Evolutionary conservation across 2,888 invertebrate species (phyloP).

Genomic region (Magallana nippona): DNA sequence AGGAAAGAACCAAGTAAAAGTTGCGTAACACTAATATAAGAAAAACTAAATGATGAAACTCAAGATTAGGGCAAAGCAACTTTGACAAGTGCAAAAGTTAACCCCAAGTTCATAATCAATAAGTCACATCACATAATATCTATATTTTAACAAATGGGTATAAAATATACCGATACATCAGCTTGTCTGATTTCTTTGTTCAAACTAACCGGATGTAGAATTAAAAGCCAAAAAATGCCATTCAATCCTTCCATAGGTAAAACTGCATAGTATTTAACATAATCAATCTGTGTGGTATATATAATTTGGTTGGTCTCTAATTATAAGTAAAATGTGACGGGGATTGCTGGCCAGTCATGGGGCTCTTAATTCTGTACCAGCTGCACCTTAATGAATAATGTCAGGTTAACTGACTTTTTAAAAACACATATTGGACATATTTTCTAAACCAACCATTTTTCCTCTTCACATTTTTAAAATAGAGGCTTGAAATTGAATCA

Average conservation of each 20-base stretch:
- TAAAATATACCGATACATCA: no score
- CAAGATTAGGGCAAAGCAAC: no score
- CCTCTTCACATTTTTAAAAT: not conserved
- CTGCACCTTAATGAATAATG: constrained; percentile 11
- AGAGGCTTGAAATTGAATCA: not conserved
- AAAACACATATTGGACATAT: constrained; percentile 1
- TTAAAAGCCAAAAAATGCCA: not conserved
- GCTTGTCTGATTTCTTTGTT: constrained; percentile 17
- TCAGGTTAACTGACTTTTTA: constrained; percentile 1
- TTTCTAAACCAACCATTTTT: constrained; percentile 13
- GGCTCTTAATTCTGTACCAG: not conserved
- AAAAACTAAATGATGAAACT: no score
- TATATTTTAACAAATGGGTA: no score
- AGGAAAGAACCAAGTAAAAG: no score
- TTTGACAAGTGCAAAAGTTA: no score
- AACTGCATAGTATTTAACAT: not conserved
- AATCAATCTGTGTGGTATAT: not conserved
- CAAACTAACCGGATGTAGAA: not conserved
- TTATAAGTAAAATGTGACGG: not conserved
- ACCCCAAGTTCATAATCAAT: no score
- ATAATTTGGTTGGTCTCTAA: constrained; percentile 10
- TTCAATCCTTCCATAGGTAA: not conserved
- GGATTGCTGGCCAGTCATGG: not conserved
- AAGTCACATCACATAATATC: no score
- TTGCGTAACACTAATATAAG: no score